A percentile compares a stretch with the other conserved stretches of the same genome.
Evolutionary conservation across 2,797 vertebrate genomes (phyloP).

Genomic region (Ptychobarbus kaznakovi): DNA sequence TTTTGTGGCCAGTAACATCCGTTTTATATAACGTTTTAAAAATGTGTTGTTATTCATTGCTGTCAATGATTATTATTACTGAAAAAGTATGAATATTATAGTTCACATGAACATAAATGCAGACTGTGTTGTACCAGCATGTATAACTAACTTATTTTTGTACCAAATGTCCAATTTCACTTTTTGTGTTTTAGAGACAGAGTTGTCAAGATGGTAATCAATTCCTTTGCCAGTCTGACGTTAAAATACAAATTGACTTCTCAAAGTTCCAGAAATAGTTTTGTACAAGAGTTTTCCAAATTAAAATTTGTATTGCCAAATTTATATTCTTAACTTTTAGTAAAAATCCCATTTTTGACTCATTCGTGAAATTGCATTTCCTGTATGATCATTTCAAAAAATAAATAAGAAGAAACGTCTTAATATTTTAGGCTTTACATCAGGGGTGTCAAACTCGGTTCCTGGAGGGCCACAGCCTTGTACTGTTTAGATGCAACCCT

Average conservation of each 20-base stretch:
- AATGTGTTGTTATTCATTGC: not conserved
- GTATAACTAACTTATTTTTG: conserved; percentile 40
- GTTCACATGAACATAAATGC: conserved; percentile 23
- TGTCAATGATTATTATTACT: conserved; percentile 6
- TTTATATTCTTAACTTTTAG: conserved; percentile 35
- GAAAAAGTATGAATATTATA: conserved; percentile 19
- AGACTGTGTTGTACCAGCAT: conserved; percentile 18
- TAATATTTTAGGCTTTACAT: not conserved
- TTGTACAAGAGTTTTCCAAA: conserved; percentile 39
- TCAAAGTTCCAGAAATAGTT: conserved; percentile 34
- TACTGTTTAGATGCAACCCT: no score
- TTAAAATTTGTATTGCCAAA: conserved; percentile 3
- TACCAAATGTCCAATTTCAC: conserved; percentile 19
- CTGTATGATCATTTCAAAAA: not conserved
- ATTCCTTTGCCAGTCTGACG: not conserved
- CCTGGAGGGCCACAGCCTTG: no score
- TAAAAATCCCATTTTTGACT: not conserved
- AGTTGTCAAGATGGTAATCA: conserved; percentile 2
- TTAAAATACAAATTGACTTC: not conserved
- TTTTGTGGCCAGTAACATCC: conserved; percentile 18
- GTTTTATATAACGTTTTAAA: conserved; percentile 7
- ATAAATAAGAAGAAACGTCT: not conserved
- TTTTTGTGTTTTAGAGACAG: conserved; percentile 24
- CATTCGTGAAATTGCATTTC: not conserved
- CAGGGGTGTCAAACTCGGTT: no score